Percentiles rank a stretch among this genome's conserved stretches.
Conservation (phyloP, 2,888 invertebrate species). For the Parasteatoda lunata region DNA sequence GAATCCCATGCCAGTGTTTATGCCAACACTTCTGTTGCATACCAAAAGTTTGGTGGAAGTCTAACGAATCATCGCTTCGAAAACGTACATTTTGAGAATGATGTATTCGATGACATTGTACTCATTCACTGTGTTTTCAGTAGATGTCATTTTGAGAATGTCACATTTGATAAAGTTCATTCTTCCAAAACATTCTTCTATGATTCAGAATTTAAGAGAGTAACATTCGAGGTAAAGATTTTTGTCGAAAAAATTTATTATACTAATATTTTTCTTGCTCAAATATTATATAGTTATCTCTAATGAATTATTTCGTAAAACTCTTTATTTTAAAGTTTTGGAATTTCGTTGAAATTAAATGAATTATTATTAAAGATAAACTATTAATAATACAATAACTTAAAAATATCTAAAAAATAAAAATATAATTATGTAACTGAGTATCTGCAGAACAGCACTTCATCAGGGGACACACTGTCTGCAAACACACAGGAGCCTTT, state of each 20-base stretch:
- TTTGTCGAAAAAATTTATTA: background rate
- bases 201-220: constrained; percentile 77
- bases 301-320: background rate
- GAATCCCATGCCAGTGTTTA: constrained; percentile 71
- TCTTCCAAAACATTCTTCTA: constrained; percentile 82
- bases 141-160: constrained; percentile 82
- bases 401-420: too few species aligned
- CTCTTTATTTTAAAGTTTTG: too few species aligned
- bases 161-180: constrained; percentile 82
- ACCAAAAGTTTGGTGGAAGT: constrained; percentile 78
- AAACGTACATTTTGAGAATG: constrained; percentile 79
- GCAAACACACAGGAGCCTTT: too few species aligned
- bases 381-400: too few species aligned
- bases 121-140: constrained; percentile 83
- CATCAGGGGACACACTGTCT: too few species aligned
- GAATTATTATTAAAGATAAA: too few species aligned
- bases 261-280: background rate
- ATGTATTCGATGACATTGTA: constrained; percentile 81
- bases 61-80: constrained; percentile 81
- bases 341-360: too few species aligned
- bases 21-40: constrained; percentile 74
- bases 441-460: too few species aligned
- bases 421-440: too few species aligned
- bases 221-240: constrained; percentile 75
- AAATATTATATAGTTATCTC: background rate